phyloP scores from a whole-genome alignment of 2,888 invertebrate genomes.

The Drosophila cyrtoloma region DNA sequence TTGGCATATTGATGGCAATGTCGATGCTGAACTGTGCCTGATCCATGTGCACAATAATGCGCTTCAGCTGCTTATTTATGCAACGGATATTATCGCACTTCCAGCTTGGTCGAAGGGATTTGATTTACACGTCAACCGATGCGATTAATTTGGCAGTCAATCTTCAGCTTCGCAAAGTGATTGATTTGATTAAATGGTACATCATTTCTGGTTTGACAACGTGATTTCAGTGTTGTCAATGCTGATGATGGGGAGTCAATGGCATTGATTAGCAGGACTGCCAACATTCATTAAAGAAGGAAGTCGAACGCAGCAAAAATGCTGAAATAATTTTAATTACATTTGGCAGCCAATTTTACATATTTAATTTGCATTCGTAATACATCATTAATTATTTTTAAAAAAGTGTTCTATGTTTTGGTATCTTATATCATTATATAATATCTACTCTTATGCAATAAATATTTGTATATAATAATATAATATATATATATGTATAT shows the following conservation, averaged over 20 bases:
- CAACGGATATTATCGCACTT: conserved; percentile 3
- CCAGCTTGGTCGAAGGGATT: background rate
- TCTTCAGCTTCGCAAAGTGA: background rate
- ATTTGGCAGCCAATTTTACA: background rate
- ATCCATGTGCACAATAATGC: conserved; percentile 1
- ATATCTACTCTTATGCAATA: background rate
- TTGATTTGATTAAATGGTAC: conserved; percentile 1
- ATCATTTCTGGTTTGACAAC: background rate
- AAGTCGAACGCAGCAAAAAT: background rate
- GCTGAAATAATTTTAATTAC: background rate
- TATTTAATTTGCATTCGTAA: background rate
- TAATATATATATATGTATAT: background rate
- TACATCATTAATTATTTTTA: background rate
- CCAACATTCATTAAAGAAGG: background rate
- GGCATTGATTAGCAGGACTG: background rate
- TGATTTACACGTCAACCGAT: conserved; percentile 1
- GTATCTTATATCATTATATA: background rate
- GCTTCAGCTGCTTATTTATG: background rate
- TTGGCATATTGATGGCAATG: conserved; percentile 10
- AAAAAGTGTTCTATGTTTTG: background rate
- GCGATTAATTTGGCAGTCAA: conserved; percentile 1
- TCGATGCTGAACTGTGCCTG: background rate
- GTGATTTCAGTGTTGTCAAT: background rate
- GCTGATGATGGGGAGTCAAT: background rate
- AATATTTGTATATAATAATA: background rate